Evolutionary conservation across 2,888 invertebrate species (phyloP), one percentile per base, ranked within the genome.

Genomic region (Stegophylla sp.): DNA sequence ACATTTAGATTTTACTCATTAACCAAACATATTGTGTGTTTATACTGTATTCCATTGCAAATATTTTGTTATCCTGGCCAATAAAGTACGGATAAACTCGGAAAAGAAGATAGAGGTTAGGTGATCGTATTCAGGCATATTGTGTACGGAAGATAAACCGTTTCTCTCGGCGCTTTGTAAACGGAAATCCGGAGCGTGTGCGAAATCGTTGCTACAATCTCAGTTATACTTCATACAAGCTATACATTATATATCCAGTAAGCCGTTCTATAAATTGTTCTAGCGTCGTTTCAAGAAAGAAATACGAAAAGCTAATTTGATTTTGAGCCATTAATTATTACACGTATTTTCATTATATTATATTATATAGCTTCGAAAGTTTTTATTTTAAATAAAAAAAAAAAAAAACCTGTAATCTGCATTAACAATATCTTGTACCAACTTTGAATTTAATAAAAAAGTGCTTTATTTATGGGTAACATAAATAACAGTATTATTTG

Each of bases 151-250:
- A 75, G 74, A 64, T 75, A 75, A 75, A 75, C 51, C 51, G 48
- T 23, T 51, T 48, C 63, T 48, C 48, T 15, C 48, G 63, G 34
- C 63, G 15, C 48, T 34, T 34, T 48, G 23, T 63, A 23, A 75
- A 63, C 74, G 74, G 74, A 75, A 75, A 63, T 75, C 74, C 74
- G 63, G 48, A 64, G 12, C 51, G 51, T 64, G 51, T 34, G 63
- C 15, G 45, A 59, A n/a, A 12, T 73, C 73, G 43, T 59, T n/a
- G 59, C 41, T 59, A 26, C 43, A 61, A 45, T 73, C 59, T 59
- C 28, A 56, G 56, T 56, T 23, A 20, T 56, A 0, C 28, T 28
- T 26, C 61, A 34, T 23, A 13, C 12, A 15, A 28, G 26, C 28
- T 10, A 12, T n/a, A n/a, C n/a, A n/a, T 7, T 59, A 7, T 28